Evolutionary conservation across 2,888 invertebrate species (phyloP).

Genomic region (Temnothorax rugatulus): DNA sequence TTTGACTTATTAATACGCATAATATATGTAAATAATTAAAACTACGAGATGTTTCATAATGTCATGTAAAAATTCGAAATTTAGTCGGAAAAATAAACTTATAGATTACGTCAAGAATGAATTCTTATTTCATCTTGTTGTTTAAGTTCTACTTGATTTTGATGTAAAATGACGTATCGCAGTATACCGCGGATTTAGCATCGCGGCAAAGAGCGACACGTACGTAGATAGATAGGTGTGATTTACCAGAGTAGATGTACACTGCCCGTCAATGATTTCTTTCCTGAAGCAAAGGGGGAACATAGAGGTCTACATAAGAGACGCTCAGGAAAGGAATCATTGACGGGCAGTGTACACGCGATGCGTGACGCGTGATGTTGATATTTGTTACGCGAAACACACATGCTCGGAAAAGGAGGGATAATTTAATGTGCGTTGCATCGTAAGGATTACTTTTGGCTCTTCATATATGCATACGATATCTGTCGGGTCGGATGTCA

Average conservation of each 20-base stretch:
- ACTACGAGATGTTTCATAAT: background rate
- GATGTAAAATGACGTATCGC: background rate
- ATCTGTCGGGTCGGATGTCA: conserved; percentile 62
- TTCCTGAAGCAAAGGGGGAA: too few species aligned
- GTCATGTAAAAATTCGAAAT: background rate
- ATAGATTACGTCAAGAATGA: background rate
- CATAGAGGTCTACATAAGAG: too few species aligned
- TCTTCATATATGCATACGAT: conserved; percentile 59
- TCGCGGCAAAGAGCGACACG: background rate
- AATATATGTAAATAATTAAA: background rate
- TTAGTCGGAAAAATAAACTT: background rate
- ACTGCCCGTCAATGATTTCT: too few species aligned
- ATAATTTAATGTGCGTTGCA: conserved; percentile 70
- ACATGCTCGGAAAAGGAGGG: background rate
- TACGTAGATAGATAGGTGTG: conserved; percentile 10
- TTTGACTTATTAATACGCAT: background rate
- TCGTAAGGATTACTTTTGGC: conserved; percentile 56
- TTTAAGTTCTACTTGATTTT: background rate
- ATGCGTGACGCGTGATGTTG: conserved; percentile 37
- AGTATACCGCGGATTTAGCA: background rate
- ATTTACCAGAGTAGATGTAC: background rate
- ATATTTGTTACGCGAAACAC: conserved; percentile 55
- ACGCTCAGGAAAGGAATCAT: too few species aligned
- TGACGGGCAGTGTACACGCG: too few species aligned
- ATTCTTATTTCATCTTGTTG: background rate